A percentile compares a stretch with the other conserved stretches of the same genome.
phyloP scores from a whole-genome alignment of 2,797 vertebrate genomes.

The Anabas testudineus region DNA sequence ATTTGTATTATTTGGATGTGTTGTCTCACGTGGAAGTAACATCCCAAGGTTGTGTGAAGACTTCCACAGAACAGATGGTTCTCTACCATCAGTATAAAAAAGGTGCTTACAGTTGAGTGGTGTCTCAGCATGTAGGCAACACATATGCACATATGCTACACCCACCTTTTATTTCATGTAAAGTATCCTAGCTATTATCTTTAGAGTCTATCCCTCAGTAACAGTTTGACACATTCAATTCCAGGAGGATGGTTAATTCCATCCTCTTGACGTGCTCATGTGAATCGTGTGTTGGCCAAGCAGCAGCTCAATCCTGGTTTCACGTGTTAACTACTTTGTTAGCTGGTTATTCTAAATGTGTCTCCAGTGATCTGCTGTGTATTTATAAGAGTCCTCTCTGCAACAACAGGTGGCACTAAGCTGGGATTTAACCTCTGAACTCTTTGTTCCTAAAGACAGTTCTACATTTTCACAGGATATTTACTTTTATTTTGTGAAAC shows the following conservation, averaged over 20 bases:
- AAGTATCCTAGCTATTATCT: conserved; percentile 14
- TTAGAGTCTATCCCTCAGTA: not conserved
- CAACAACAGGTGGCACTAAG: conserved; percentile 10
- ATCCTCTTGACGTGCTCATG: conserved; percentile 19
- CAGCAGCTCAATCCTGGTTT: conserved; percentile 19
- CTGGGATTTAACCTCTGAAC: not conserved
- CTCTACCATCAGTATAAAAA: conserved; percentile 53
- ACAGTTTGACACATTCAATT: not conserved
- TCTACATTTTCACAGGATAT: not conserved
- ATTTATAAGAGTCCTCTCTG: conserved; percentile 51
- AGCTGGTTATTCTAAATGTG: conserved; percentile 44
- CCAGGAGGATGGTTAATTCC: not conserved
- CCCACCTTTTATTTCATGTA: conserved; percentile 14
- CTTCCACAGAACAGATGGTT: conserved; percentile 66
- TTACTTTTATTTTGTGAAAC: too few relatives aligned
- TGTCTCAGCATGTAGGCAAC: conserved; percentile 52
- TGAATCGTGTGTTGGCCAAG: conserved; percentile 39
- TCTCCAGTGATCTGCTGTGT: conserved; percentile 71
- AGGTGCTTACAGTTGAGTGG: conserved; percentile 44
- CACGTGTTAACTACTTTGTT: conserved; percentile 43
- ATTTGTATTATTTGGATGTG: conserved; percentile 31
- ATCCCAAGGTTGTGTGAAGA: conserved; percentile 28
- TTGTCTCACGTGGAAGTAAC: conserved; percentile 36
- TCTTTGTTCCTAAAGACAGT: not conserved
- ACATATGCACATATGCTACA: conserved; percentile 42